A percentile compares a stretch with the other conserved stretches of the same genome.
These are phyloP conservation scores for Xerus rutilus DNA, from an alignment of 2,797 vertebrate genomes.

Conservation along the genomic window DNA sequence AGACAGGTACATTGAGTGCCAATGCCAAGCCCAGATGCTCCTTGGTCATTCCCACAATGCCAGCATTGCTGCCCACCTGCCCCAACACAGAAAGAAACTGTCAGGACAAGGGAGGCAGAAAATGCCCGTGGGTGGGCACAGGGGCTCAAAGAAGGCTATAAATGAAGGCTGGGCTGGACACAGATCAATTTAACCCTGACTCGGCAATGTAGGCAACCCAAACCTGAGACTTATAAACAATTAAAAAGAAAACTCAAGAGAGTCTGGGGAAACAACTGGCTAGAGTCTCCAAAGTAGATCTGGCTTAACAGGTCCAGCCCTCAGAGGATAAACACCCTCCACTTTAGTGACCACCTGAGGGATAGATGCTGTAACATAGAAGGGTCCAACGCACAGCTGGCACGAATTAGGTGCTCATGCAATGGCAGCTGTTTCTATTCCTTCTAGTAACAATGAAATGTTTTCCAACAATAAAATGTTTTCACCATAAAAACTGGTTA, in stretches of 20 bases:
- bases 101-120: slow-evolving; percentile 35
- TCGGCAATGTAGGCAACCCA: background rate
- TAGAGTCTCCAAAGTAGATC: background rate
- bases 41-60: slow-evolving; percentile 99
- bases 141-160: background rate
- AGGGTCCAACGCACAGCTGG: background rate
- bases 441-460: background rate
- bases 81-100: slow-evolving; percentile 70
- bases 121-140: background rate
- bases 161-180: background rate
- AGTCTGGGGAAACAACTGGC: background rate
- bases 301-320: background rate
- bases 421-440: background rate
- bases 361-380: background rate
- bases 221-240: background rate
- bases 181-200: background rate
- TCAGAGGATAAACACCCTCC: background rate
- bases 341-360: background rate
- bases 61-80: slow-evolving; percentile 98
- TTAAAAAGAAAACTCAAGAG: background rate
- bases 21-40: slow-evolving; percentile 97
- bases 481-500: background rate
- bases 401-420: background rate
- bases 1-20: slow-evolving; percentile 97
- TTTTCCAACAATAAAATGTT: background rate